Evolutionary conservation across 1,140 invertebrate genomes (phyloP).

Genomic region (Drosophila kikkawai): DNA sequence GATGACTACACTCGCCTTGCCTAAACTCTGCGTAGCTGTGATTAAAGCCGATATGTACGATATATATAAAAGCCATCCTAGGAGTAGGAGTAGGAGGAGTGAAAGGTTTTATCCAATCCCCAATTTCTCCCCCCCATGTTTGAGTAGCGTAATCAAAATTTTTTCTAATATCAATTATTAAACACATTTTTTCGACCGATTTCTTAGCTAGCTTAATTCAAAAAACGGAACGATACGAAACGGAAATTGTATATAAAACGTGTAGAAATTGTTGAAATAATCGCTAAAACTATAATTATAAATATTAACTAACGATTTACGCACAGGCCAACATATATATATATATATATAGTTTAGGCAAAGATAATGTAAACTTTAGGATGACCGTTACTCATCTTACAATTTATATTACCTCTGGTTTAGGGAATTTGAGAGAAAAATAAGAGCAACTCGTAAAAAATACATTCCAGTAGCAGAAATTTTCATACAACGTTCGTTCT

Average conservation of each 20-base stretch:
- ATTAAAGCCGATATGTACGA: slow-evolving; percentile 69
- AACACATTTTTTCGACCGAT: slow-evolving; percentile 38
- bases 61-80: slow-evolving; percentile 36
- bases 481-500: slow-evolving; percentile 64
- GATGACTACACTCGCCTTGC: slow-evolving; percentile 69
- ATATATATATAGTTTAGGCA: slow-evolving; percentile 29
- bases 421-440: slow-evolving; percentile 8
- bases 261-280: slow-evolving; percentile 28
- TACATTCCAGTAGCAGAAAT: slow-evolving; percentile 79
- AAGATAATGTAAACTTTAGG: neutral
- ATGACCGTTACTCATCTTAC: neutral
- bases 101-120: neutral
- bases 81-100: slow-evolving; percentile 15
- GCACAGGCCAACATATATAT: slow-evolving; percentile 39
- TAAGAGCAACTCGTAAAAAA: slow-evolving; percentile 39
- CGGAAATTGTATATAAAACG: slow-evolving; percentile 29
- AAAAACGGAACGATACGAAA: neutral
- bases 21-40: slow-evolving; percentile 79
- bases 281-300: slow-evolving; percentile 23
- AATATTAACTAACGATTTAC: slow-evolving; percentile 33
- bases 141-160: slow-evolving; percentile 67
- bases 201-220: slow-evolving; percentile 44
- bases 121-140: slow-evolving; percentile 4
- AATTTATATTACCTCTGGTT: neutral
- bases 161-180: slow-evolving; percentile 49